These are phyloP conservation scores for Heliconius hermathena DNA, from an alignment of 1,140 invertebrate genomes.

Conservation along the genomic window DNA sequence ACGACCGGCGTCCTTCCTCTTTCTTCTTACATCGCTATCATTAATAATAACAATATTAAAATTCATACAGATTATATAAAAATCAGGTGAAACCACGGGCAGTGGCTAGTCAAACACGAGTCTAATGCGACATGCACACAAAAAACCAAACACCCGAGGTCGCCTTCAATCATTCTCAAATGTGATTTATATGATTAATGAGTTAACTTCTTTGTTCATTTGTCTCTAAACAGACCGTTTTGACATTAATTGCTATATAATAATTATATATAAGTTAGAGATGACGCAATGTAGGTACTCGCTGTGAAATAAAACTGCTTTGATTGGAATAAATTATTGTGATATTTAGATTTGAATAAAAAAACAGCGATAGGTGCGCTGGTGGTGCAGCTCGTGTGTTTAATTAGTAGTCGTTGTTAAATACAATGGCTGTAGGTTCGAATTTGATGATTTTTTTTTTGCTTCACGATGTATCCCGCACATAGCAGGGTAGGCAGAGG, in stretches of 20 bases:
- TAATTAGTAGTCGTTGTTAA: background rate
- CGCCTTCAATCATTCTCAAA: constrained; percentile 40
- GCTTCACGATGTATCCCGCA: too few relatives aligned
- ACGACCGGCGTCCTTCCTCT: too few relatives aligned
- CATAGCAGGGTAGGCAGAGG: too few relatives aligned
- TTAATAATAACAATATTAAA: background rate
- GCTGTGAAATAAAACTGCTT: background rate
- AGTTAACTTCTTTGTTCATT: constrained; percentile 49
- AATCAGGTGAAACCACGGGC: background rate
- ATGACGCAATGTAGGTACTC: constrained; percentile 21
- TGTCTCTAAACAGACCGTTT: constrained; percentile 55
- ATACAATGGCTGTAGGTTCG: too few relatives aligned
- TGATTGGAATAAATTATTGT: constrained; percentile 1
- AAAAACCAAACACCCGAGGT: constrained; percentile 40
- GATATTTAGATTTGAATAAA: background rate
- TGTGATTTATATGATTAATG: constrained; percentile 64
- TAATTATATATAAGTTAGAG: constrained; percentile 30
- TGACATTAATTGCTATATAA: constrained; percentile 60
- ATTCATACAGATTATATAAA: background rate
- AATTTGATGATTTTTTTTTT: too few relatives aligned
- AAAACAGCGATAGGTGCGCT: background rate
- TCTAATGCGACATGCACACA: background rate
- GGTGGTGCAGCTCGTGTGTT: background rate
- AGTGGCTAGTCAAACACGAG: background rate
- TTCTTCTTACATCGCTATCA: background rate